These are phyloP conservation scores for Pinna nobilis DNA, from an alignment of 1,140 invertebrate species.

Conservation along the genomic window DNA sequence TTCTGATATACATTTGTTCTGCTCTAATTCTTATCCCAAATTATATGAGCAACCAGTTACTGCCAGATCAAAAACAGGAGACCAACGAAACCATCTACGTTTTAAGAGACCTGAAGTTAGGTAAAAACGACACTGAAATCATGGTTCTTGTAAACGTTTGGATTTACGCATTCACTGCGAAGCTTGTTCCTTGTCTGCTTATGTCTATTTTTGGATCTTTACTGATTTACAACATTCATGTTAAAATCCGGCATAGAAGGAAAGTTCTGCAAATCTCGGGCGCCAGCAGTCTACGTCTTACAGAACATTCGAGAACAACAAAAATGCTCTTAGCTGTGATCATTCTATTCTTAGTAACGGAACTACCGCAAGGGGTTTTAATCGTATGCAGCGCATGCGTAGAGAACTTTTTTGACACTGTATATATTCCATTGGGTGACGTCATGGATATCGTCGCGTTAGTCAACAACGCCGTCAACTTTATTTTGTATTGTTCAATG, in stretches of 20 bases:
- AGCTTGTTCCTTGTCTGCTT: conserved; percentile 75
- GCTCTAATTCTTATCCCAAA: conserved; percentile 86
- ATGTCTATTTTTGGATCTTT: conserved; percentile 75
- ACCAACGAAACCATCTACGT: conserved; percentile 69
- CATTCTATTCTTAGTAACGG: conserved; percentile 89
- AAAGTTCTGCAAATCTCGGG: conserved; percentile 67
- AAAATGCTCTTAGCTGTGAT: conserved; percentile 92
- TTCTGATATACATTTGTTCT: conserved; percentile 83
- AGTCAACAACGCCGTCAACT: conserved; percentile 93
- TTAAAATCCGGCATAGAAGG: conserved; percentile 65
- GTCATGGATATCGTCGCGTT: conserved; percentile 95
- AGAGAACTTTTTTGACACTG: conserved; percentile 65
- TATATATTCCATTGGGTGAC: conserved; percentile 83
- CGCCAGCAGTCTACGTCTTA: conserved; percentile 59
- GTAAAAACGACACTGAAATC: conserved; percentile 78
- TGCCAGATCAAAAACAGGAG: conserved; percentile 7
- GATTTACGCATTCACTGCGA: conserved; percentile 70
- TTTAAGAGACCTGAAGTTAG: conserved; percentile 72
- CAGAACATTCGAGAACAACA: conserved; percentile 90
- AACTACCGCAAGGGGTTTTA: conserved; percentile 82
- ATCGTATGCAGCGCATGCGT: conserved; percentile 70
- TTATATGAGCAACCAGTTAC: conserved; percentile 75
- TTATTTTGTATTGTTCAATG: conserved; percentile 96
- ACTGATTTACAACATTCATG: conserved; percentile 79
- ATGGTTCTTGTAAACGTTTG: conserved; percentile 71